Conservation (phyloP, 2,888 invertebrate species). For the Nomada flava region DNA sequence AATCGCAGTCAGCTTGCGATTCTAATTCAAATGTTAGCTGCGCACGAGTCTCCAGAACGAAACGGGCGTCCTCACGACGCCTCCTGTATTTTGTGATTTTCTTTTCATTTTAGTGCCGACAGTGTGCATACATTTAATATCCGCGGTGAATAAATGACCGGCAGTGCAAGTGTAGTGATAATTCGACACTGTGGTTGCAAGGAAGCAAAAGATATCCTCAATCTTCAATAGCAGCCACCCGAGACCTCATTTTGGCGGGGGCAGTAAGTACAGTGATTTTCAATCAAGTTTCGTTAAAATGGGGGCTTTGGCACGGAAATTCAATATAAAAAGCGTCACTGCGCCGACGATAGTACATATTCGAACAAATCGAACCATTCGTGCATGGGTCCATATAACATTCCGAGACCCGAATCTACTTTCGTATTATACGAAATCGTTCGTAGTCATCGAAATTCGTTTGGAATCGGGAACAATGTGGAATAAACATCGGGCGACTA, state of each 20-base stretch:
- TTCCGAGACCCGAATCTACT: too few relatives aligned
- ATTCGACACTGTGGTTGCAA: not conserved
- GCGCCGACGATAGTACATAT: too few relatives aligned
- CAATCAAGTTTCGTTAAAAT: too few relatives aligned
- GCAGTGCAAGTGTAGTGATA: not conserved
- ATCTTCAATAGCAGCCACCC: not conserved
- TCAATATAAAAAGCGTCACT: too few relatives aligned
- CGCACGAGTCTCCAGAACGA: not conserved
- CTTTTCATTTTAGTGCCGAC: not conserved
- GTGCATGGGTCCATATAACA: too few relatives aligned
- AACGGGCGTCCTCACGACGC: not conserved
- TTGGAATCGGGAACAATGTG: too few relatives aligned
- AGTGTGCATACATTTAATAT: not conserved
- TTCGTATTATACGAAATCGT: too few relatives aligned
- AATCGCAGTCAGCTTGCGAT: not conserved
- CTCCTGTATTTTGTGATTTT: not conserved
- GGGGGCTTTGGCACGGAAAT: too few relatives aligned
- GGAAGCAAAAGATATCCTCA: not conserved
- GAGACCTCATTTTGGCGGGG: not conserved
- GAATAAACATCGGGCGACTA: not conserved
- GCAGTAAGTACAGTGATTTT: not conserved
- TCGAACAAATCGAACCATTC: too few relatives aligned
- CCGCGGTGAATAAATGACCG: not conserved
- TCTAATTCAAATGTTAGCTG: constrained; percentile 17
- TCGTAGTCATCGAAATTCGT: too few relatives aligned